phyloP scores from a whole-genome alignment of 2,888 invertebrate genomes.

The Orthosia cruda region DNA sequence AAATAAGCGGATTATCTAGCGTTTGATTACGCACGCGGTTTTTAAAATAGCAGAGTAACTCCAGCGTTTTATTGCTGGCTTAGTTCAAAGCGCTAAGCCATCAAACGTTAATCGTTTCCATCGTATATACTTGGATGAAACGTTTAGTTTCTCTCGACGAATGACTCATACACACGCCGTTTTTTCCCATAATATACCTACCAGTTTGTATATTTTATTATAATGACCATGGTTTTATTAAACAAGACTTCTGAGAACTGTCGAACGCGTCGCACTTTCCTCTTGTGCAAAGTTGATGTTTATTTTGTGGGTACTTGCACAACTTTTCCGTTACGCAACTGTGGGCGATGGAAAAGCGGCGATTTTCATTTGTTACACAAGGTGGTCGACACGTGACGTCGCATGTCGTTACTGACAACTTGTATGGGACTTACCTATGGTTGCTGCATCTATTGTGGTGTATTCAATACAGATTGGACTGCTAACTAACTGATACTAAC shows the following conservation, averaged over 20 bases:
- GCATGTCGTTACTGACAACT: constrained; percentile 62
- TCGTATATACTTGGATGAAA: constrained; percentile 25
- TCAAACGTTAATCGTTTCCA: constrained; percentile 53
- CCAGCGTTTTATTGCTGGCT: constrained; percentile 27
- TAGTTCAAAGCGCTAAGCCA: constrained; percentile 38
- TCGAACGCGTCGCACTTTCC: constrained; percentile 76
- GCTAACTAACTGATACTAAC: not conserved
- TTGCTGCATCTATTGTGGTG: constrained; percentile 61
- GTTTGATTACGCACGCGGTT: constrained; percentile 11
- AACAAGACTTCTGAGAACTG: constrained; percentile 76
- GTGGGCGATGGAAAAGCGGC: constrained; percentile 72
- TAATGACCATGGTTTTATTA: constrained; percentile 74
- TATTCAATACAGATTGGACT: constrained; percentile 47
- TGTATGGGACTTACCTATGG: constrained; percentile 63
- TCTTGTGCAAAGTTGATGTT: constrained; percentile 70
- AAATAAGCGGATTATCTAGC: constrained; percentile 29
- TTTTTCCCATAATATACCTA: constrained; percentile 56
- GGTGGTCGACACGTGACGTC: constrained; percentile 59
- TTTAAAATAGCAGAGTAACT: constrained; percentile 37
- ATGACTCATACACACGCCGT: constrained; percentile 74
- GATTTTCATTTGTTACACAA: constrained; percentile 79
- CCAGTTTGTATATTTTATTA: constrained; percentile 68
- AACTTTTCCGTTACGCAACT: constrained; percentile 78
- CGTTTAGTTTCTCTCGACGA: constrained; percentile 64
- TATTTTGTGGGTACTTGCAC: constrained; percentile 73